These are phyloP conservation scores for Drosophila lutescens DNA, from an alignment of 2,888 invertebrate genomes.

Conservation along the genomic window DNA sequence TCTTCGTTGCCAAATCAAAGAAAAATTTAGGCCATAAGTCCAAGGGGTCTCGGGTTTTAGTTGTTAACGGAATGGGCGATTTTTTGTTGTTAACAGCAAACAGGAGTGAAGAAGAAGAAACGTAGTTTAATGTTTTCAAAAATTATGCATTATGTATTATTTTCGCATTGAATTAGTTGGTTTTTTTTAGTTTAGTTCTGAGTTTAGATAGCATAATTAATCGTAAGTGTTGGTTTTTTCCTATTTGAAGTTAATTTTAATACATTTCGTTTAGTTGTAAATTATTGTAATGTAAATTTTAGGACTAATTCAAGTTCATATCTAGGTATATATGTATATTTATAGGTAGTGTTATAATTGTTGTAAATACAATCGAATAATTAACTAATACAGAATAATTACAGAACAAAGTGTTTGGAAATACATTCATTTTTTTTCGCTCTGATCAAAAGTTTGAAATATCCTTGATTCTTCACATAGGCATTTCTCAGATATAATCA, in stretches of 20 bases:
- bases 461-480: conserved; percentile 18
- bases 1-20: conserved; percentile 55
- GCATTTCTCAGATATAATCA: conserved; percentile 23
- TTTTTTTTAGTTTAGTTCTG: conserved; percentile 52
- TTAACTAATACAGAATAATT: conserved; percentile 65
- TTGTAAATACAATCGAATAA: conserved; percentile 73
- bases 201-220: conserved; percentile 68
- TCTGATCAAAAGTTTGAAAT: conserved; percentile 8
- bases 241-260: conserved; percentile 69
- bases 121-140: conserved; percentile 57
- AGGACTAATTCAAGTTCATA: conserved; percentile 67
- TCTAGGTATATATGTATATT: conserved; percentile 43
- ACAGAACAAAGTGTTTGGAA: conserved; percentile 61
- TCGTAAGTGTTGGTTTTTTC: conserved; percentile 41
- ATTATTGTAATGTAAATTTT: conserved; percentile 65
- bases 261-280: conserved; percentile 77
- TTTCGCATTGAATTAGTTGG: conserved; percentile 62
- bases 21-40: conserved; percentile 53
- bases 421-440: conserved; percentile 27
- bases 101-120: conserved; percentile 29
- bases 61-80: conserved; percentile 42
- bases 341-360: conserved; percentile 60
- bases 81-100: conserved; percentile 17
- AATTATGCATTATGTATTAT: conserved; percentile 74
- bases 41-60: conserved; percentile 31